A percentile compares a stretch with the other conserved stretches of the same genome.
Conservation (phyloP, 2,113 vertebrate genomes). For the Xyliphius kryptos region DNA sequence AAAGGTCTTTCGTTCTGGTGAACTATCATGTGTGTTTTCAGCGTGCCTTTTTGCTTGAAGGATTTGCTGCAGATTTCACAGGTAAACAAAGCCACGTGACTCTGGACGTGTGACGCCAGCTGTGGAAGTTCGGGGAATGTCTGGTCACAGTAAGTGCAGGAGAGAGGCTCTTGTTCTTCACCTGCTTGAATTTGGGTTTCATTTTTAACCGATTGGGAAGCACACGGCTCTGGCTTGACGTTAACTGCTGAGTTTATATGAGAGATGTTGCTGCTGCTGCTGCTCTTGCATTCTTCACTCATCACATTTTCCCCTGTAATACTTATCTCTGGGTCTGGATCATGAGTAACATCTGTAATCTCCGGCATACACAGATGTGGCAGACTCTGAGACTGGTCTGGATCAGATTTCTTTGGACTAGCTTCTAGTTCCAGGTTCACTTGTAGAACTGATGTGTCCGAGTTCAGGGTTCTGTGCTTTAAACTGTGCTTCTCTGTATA, state of each 20-base stretch:
- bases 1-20: conserved; percentile 37
- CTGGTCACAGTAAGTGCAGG: background rate
- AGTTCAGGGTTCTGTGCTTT: no score
- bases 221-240: conserved; percentile 11
- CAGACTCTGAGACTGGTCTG: no score
- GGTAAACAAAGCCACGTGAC: background rate
- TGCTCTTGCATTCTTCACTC: no score
- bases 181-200: background rate
- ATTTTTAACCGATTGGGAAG: background rate
- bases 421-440: no score
- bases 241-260: background rate
- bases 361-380: no score
- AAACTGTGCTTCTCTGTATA: no score
- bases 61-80: conserved; percentile 28
- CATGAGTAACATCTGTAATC: no score
- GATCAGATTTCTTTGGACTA: no score
- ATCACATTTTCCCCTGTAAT: no score
- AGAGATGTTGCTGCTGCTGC: no score
- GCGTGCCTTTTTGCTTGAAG: conserved; percentile 14
- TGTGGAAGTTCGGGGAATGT: background rate
- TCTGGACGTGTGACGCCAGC: conserved; percentile 7
- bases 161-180: background rate
- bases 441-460: no score
- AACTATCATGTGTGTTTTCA: conserved; percentile 21
- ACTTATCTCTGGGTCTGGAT: no score